Base-by-base conservation (phyloP, 1,140 invertebrate species). In the Mya arenaria region DNA sequence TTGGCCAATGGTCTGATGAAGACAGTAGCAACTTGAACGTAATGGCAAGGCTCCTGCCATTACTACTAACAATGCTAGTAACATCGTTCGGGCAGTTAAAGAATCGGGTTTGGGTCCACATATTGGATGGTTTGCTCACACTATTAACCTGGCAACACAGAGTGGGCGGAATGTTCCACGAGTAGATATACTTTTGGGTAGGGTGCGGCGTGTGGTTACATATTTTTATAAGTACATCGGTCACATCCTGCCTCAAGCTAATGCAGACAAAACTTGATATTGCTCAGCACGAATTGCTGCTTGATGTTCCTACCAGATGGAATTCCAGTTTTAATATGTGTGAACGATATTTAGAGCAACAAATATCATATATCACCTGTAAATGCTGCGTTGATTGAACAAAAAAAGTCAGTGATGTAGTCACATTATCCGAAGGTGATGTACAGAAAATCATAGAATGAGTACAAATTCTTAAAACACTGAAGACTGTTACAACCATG, bases 301-400 rank as follows among this genome's bases (percentile, higher is more conserved):
- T 60, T 37, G 83, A 85, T 78, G 83, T 85, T 6, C 23, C 13
- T 30, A 82, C 83, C 10, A 37, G 83, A 10, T 85, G 83, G 83
- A 85, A 85, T 23, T 56, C 39, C 30, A 73, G 23, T 63, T 74
- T 60, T 41, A 56, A 75, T 25, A 85, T 85, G 79, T 36, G 74
- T 1, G 30, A 71, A 37, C 15, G 72, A 23, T 85, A 52, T 52
- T 36, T 82, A 1, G 72, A 85, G 56, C 79, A 77, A 25, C 69
- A 85, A 52, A 55, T n/a, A n/a, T n/a, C n/a, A n/a, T n/a, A n/a
- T n/a, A n/a, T n/a, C 78, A 8, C 66, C 73, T 25, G 71, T 82
- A 23, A 13, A 52, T 23, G 77, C 77, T 13, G 48, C 71, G 17
- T 37, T 81, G 17, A 41, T 55, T 0, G 69, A 73, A 48, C 41